Evolutionary conservation across 2,888 invertebrate genomes (phyloP).

Genomic region (Eurois occulta): DNA sequence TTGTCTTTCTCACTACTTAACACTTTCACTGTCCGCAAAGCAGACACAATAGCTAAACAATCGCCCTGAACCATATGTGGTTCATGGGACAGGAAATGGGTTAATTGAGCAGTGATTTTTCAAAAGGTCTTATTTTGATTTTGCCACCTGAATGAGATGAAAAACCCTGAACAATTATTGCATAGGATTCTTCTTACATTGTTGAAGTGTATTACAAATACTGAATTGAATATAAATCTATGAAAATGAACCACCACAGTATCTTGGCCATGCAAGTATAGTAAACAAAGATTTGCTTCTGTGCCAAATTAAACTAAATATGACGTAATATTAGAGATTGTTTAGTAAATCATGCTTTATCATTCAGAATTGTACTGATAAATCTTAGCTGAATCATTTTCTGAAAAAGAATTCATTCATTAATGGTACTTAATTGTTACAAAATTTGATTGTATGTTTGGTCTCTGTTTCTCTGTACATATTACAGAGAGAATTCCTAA

Average conservation of each 20-base stretch:
- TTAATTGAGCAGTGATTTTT: not conserved
- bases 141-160: not conserved
- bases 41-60: too few relatives aligned
- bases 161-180: not conserved
- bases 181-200: not conserved
- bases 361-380: constrained; percentile 19
- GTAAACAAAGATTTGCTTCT: constrained; percentile 22
- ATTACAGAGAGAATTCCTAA: not conserved
- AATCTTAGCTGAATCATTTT: constrained; percentile 22
- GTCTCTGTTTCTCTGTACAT: not conserved
- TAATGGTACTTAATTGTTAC: constrained; percentile 7
- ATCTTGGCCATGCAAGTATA: constrained; percentile 17
- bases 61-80: too few relatives aligned
- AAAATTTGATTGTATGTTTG: not conserved
- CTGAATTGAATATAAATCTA: not conserved
- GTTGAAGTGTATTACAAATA: not conserved
- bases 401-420: constrained; percentile 21
- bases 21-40: too few relatives aligned
- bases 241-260: not conserved
- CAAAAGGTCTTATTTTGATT: not conserved
- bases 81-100: too few relatives aligned
- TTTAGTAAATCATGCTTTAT: constrained; percentile 24
- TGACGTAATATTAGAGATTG: constrained; percentile 39
- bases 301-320: constrained; percentile 30
- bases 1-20: not conserved